phyloP scores from a whole-genome alignment of 2,113 vertebrate genomes.

The Lonchura striata region DNA sequence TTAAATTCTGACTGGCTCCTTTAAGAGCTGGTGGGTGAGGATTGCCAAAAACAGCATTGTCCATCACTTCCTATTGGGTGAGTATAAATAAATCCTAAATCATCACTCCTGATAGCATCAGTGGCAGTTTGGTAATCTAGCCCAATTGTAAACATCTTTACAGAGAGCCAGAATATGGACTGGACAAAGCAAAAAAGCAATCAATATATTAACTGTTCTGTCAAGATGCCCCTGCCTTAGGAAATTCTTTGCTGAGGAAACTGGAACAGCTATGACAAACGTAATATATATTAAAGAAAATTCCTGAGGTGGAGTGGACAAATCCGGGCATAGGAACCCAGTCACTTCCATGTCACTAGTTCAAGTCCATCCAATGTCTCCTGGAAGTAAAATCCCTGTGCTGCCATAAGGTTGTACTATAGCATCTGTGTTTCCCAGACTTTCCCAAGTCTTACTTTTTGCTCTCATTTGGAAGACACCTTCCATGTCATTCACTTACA shows the following conservation, averaged over 20 bases:
- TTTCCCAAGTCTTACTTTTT: background rate
- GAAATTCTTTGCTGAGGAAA: background rate
- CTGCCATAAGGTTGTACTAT: background rate
- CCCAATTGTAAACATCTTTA: background rate
- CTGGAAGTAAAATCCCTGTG: background rate
- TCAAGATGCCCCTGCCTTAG: background rate
- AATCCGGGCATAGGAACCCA: background rate
- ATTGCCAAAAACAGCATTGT: constrained; percentile 28
- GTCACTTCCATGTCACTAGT: background rate
- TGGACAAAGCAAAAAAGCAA: background rate
- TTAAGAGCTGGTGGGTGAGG: constrained; percentile 4
- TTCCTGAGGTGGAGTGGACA: background rate
- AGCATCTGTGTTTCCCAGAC: background rate
- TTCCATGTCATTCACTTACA: background rate
- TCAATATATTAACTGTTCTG: background rate
- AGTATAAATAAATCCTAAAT: constrained; percentile 54
- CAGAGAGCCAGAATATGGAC: background rate
- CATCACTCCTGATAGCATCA: constrained; percentile 13
- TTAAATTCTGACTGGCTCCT: constrained; percentile 47
- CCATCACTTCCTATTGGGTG: constrained; percentile 2
- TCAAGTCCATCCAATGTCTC: background rate
- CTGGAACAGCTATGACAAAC: background rate
- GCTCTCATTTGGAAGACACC: background rate
- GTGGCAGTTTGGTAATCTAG: background rate
- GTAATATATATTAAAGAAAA: background rate